Evolutionary conservation across 2,113 vertebrate genomes (phyloP), one percentile per base, ranked within the genome.

Genomic region (Prunella fulvescens): DNA sequence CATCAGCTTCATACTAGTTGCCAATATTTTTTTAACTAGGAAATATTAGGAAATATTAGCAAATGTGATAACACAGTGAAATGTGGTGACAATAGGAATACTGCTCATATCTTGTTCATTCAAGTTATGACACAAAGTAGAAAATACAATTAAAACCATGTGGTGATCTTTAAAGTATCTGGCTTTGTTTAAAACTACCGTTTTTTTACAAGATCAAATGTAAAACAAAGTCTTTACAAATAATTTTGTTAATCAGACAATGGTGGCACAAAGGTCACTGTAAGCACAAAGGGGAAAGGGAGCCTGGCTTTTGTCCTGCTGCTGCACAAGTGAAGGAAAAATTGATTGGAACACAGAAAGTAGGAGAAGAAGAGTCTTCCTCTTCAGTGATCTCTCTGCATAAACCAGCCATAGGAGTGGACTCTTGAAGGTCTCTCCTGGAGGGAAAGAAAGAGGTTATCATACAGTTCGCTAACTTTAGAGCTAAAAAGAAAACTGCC

Each of bases 171-270:
- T 95, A 95, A 96, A 97, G 81, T 96, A 97, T 98, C 97, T 98
- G 98, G 97, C 90, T 96, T 96, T 97, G 96, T 90, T 97, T 98
- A 98, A 97, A 97, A 97, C 95, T 95, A 94, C 81, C 71, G 10
- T 96, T 97, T 97, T 97, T 97, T 97, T 95, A 88, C 87, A 96
- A 98, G 98, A 98, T 98, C 97, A 98, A 97, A 98, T 96, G 97
- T 97, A 98, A 98, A 98, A 97, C 92, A 96, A 90, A 97, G 96
- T 90, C 93, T 98, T 97, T 97, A 97, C 96, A 97, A 95, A 98
- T 98, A 91, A 96, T 97, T 97, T 97, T 97, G 96, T 97, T 97
- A 97, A 97, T 97, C 96, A 97, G 95, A 96, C 97, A 97, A 90
- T 57, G 83, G 88, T 96, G 94, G 97, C 95, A 97, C 96, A 95